These are phyloP conservation scores for Harpagus bidentatus DNA, from an alignment of 2,113 vertebrate genomes.

Conservation along the genomic window DNA sequence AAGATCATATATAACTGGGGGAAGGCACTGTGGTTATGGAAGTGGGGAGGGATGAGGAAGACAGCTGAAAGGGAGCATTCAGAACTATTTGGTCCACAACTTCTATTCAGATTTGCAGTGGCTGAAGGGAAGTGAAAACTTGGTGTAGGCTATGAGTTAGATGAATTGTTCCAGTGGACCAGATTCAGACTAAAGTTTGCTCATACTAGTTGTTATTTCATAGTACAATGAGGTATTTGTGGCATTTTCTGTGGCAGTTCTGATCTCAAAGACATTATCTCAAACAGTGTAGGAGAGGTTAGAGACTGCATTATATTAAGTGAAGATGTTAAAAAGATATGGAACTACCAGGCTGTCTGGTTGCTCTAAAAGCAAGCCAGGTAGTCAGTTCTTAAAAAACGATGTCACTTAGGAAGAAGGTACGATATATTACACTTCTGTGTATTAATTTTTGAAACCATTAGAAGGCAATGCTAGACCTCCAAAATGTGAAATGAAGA, in stretches of 20 bases:
- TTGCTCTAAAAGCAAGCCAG: background rate
- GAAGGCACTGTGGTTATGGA: background rate
- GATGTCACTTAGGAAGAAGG: accelerated
- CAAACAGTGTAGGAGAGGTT: background rate
- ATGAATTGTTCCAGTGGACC: background rate
- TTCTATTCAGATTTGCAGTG: background rate
- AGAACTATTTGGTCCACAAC: background rate
- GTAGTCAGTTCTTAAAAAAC: background rate
- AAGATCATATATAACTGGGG: background rate
- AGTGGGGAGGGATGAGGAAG: background rate
- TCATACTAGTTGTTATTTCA: background rate
- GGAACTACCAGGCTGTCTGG: background rate
- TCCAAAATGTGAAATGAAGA: background rate
- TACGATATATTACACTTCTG: background rate
- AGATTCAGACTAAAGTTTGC: background rate
- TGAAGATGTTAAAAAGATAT: background rate
- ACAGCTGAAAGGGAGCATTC: background rate
- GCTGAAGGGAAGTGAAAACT: background rate
- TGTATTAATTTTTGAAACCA: background rate
- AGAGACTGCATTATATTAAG: background rate
- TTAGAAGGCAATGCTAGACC: background rate
- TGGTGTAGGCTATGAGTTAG: background rate
- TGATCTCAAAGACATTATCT: background rate
- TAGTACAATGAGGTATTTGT: background rate
- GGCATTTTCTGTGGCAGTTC: background rate